These are phyloP conservation scores for Bugula neritina DNA, from an alignment of 2,888 invertebrate species.

Conservation along the genomic window DNA sequence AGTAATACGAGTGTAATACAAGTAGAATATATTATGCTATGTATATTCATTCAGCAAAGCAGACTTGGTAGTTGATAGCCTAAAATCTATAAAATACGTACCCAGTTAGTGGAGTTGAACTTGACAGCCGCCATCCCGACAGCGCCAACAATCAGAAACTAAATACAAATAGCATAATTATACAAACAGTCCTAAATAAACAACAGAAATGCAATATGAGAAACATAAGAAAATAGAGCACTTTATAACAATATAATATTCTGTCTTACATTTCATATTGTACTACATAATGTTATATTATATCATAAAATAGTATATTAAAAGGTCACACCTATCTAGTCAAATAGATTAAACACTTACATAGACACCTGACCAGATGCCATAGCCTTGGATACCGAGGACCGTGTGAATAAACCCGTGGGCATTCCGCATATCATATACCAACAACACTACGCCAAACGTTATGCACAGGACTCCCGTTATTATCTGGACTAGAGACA, in stretches of 20 bases:
- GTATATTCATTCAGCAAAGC: too few species aligned
- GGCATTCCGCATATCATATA: neutral
- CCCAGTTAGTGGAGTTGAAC: neutral
- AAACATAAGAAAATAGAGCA: neutral
- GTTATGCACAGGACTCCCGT: neutral
- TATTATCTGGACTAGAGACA: neutral
- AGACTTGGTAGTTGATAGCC: too few species aligned
- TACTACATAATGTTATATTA: too few species aligned
- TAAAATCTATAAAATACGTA: neutral
- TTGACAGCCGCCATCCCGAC: neutral
- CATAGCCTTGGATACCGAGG: neutral
- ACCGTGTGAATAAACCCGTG: neutral
- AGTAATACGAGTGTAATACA: too few species aligned
- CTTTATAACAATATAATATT: neutral
- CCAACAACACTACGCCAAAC: neutral
- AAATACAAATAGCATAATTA: neutral
- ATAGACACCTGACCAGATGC: neutral
- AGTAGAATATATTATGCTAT: neutral
- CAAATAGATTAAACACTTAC: neutral
- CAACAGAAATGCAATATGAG: neutral
- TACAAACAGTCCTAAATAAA: neutral
- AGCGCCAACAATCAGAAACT: neutral
- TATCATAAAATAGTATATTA: too few species aligned
- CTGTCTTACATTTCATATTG: neutral
- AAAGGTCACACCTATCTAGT: too few species aligned